These are phyloP conservation scores for Oppia nitens DNA, from an alignment of 1,140 invertebrate species.

Conservation along the genomic window DNA sequence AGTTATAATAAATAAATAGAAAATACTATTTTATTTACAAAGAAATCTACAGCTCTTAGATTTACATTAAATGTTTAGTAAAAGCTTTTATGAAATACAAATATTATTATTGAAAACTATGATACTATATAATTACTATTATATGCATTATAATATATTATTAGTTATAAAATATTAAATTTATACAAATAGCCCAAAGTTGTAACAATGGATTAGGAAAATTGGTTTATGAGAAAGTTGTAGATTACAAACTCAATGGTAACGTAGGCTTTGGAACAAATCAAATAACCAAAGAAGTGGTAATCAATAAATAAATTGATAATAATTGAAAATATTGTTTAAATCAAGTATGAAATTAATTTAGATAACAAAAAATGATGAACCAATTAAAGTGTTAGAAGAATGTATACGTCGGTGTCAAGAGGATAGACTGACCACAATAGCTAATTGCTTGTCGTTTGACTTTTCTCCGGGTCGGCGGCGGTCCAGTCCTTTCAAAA, in stretches of 20 bases:
- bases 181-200: constrained; percentile 57
- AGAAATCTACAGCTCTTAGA: too few species aligned
- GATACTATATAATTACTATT: too few species aligned
- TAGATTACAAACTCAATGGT: constrained; percentile 68
- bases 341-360: background rate
- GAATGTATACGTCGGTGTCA: constrained; percentile 65
- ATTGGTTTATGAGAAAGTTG: constrained; percentile 67
- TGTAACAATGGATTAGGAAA: constrained; percentile 70
- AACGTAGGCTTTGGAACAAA: constrained; percentile 40
- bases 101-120: too few species aligned
- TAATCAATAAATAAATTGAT: too few species aligned
- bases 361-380: constrained; percentile 53
- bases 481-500: constrained; percentile 29
- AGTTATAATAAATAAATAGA: too few species aligned
- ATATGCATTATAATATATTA: too few species aligned
- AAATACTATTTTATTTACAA: too few species aligned
- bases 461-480: constrained; percentile 73
- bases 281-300: background rate
- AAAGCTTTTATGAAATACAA: too few species aligned
- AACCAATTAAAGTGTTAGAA: constrained; percentile 64
- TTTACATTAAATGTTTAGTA: too few species aligned
- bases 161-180: too few species aligned
- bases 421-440: constrained; percentile 50
- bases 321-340: too few species aligned
- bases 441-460: constrained; percentile 66